phyloP scores from a whole-genome alignment of 2,113 vertebrate species.

The Aspidoscelis tigris region DNA sequence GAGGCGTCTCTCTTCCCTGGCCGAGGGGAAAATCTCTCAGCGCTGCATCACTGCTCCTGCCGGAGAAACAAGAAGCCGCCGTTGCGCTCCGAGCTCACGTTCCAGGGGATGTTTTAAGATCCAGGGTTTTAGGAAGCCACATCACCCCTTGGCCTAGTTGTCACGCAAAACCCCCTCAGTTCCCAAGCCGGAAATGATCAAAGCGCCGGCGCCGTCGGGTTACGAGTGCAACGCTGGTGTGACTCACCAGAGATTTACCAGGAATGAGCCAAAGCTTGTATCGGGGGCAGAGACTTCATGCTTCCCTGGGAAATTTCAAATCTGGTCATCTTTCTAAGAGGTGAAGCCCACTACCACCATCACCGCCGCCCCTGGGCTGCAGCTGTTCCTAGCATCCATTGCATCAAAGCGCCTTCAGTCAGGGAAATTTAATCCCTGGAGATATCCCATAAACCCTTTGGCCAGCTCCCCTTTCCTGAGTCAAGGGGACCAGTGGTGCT shows the following conservation, averaged over 20 bases:
- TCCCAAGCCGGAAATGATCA: no score
- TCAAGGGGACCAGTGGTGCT: neutral
- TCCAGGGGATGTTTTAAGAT: no score
- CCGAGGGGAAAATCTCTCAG: conserved; percentile 64
- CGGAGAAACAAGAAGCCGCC: conserved; percentile 31
- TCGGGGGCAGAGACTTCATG: no score
- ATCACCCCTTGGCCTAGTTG: neutral
- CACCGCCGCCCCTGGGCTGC: neutral
- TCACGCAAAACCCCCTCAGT: no score
- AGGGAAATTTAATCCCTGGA: neutral
- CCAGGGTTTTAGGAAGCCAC: neutral
- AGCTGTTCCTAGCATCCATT: neutral
- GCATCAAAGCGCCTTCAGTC: neutral
- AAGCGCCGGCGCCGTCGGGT: no score
- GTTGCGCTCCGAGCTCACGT: fast-evolving
- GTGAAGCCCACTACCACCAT: neutral
- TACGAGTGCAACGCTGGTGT: no score
- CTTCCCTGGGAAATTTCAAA: no score
- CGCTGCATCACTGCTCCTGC: conserved; percentile 77
- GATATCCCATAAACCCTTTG: neutral
- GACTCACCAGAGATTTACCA: neutral
- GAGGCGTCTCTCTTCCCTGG: conserved; percentile 65
- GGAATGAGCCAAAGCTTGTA: neutral
- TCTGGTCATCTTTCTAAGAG: neutral
- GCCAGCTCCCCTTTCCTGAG: no score